Evolutionary conservation across 2,888 invertebrate genomes (phyloP), one percentile per base, ranked within the genome.

Genomic region (Quadriops clusia): DNA sequence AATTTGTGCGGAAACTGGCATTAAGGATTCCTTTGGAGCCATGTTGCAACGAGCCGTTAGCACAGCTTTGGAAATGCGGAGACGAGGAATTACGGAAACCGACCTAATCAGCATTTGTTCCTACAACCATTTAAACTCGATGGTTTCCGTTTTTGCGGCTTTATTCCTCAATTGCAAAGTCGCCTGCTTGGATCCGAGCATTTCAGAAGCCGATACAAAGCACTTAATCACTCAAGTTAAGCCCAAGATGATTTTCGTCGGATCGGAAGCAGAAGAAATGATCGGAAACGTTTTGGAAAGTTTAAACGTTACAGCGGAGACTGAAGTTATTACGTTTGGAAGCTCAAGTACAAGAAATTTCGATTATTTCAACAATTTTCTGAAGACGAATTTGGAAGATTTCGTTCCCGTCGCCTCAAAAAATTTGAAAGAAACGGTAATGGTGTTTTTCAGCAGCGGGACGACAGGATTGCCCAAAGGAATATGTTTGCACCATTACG

Each of bases 101-200:
- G 68, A 68, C 37, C 60, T 67, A 3, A 55, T 69, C 28, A 45
- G 58, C 1, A 36, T 66, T 2, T 66, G 67, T 53, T 63, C 60
- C 2, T 55, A 58, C 1, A 67, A 61, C 36, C 62, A 64, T 18
- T 14, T 65, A 3, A 56, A 68, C 32, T 44, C 60, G 5, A 48
- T 50, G 3, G 53, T 67, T 17, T 64, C 68, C 0, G 54, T 63
- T 25, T 58, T 67, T 22, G 65, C 66, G 2, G 57, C 61, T 1
- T 37, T 64, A 3, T 66, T 57, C 39, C 50, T 64, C 5, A 68
- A 68, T 3, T 53, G 48, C 6, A 49, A 45, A 27, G 35, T 49
- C 2, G 45, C 47, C 3, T 45, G 46, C 3, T 31, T 56, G 10
- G 52, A 57, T 34, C 50, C 50, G 1, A 40, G 36, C 1, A 35